Evolutionary conservation across 2,113 vertebrate species (phyloP), one percentile per base, ranked within the genome.

Genomic region (Labeo rohita): DNA sequence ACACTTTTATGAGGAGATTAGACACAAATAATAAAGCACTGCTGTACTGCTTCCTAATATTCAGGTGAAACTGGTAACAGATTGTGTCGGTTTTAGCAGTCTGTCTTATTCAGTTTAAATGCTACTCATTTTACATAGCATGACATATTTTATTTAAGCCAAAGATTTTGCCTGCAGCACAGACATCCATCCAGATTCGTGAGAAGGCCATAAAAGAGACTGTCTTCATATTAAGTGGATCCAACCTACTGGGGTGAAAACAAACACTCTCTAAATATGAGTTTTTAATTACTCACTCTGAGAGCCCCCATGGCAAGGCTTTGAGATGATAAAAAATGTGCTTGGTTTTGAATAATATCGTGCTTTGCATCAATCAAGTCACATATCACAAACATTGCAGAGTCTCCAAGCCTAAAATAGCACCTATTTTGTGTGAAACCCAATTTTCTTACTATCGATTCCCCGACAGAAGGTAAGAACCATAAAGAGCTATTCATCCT

Each of bases 391-490:
- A 73, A 45, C 23, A 52, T 12, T 6, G 21, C 34, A 45, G 1
- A 54, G 28, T 43, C 36, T 73, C n/a, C 2, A 9, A 73, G 68
- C 50, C 21, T 45, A n/a, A 56, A 23, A 45, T 84, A 43, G 68
- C 81, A 28, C 34, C 8, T 72, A 21, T 72, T 70, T 85, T 80
- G 23, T 59, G 36, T 59, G 36, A 39, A 80, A 59, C 49, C 66
- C 78, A 73, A 75, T 86, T 81, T 86, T 79, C 76, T 34, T 54
- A 16, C 9, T 36, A 85, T 80, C 28, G 76, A 85, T 85, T 77
- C 52, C 49, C 63, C 21, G 21, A 80, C 65, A 80, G 49, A 59
- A 21, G 49, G 49, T 59, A 4, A 28, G 50, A 70, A 68, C 34
- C 52, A 85, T 72, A 72, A 72, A 50, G 36, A 72, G 77, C 50